phyloP scores from a whole-genome alignment of 2,113 vertebrate species.

The Gopherus flavomarginatus region DNA sequence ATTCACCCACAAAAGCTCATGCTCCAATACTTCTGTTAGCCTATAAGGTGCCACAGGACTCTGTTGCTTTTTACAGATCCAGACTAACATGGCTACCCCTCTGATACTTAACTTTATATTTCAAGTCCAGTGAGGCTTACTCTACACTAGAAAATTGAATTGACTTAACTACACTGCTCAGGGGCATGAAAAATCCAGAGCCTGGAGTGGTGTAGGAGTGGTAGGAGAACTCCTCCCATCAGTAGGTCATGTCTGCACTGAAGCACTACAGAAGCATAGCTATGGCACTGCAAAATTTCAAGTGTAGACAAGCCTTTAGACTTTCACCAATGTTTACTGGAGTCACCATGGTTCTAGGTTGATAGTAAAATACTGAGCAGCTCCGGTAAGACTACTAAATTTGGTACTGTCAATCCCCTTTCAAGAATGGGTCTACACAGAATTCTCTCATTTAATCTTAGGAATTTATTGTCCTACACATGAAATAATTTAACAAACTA shows the following conservation, averaged over 20 bases:
- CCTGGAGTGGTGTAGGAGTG: too few relatives aligned
- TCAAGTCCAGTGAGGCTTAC: background rate
- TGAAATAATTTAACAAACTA: background rate
- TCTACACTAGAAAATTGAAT: background rate
- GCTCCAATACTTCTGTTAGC: too few relatives aligned
- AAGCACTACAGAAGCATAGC: background rate
- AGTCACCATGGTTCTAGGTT: background rate
- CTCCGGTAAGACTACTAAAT: too few relatives aligned
- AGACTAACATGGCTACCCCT: too few relatives aligned
- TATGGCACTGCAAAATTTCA: too few relatives aligned
- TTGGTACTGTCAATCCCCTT: background rate
- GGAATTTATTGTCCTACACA: background rate
- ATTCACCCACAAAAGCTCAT: too few relatives aligned
- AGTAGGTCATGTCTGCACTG: background rate
- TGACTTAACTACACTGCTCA: background rate
- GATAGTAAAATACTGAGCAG: background rate
- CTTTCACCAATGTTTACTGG: background rate
- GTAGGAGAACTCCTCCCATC: too few relatives aligned
- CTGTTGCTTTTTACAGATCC: too few relatives aligned
- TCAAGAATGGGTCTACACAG: background rate
- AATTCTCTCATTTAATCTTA: background rate
- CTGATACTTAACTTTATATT: background rate
- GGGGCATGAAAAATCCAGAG: background rate
- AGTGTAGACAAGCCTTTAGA: background rate
- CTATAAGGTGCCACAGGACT: too few relatives aligned